Evolutionary conservation across 2,888 invertebrate genomes (phyloP), one percentile per base, ranked within the genome.

Genomic region (Amiota mariae): DNA sequence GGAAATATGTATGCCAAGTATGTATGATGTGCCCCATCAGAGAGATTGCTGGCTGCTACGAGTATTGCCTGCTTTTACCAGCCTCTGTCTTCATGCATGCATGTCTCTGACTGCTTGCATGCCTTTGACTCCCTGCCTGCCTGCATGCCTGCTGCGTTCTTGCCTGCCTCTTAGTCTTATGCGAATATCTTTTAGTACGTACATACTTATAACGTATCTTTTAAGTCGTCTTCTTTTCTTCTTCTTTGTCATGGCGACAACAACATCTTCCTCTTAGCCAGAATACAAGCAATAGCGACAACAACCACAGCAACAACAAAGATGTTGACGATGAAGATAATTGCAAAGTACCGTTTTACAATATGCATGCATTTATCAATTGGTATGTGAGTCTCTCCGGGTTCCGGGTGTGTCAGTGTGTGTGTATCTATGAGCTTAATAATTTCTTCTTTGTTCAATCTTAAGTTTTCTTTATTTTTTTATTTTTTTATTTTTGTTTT

Each of bases 331-430:
- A 80, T 80, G 73, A 47, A 70, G 84, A 83, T 84, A 84, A 84
- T 84, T 84, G 83, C 83, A 83, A 79, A 85, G 84, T 84, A 85
- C 84, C 84, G 84, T 84, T 84, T 73, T 12, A 47, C 24, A 66
- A 20, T 11, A 48, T 24, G 48, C 24, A 47, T 13, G 36, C 36
- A 36, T 36, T 36, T 36, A 36, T 36, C 36, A 36, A 36, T 36
- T 36, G 36, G 36, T 24, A 24, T 24, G 3, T 36, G n/a, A n/a
- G n/a, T n/a, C n/a, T n/a, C n/a, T n/a, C n/a, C n/a, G n/a, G n/a
- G n/a, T n/a, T n/a, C n/a, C n/a, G n/a, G n/a, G n/a, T n/a, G 36
- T 36, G 36, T 36, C 4, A 0, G 6, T 36, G 36, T 36, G 36
- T 36, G 36, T 36, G 6, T 24, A 10, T 8, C 13, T 18, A 72